These are phyloP conservation scores for Phengaris arion DNA, from an alignment of 2,888 invertebrate species.

Conservation along the genomic window DNA sequence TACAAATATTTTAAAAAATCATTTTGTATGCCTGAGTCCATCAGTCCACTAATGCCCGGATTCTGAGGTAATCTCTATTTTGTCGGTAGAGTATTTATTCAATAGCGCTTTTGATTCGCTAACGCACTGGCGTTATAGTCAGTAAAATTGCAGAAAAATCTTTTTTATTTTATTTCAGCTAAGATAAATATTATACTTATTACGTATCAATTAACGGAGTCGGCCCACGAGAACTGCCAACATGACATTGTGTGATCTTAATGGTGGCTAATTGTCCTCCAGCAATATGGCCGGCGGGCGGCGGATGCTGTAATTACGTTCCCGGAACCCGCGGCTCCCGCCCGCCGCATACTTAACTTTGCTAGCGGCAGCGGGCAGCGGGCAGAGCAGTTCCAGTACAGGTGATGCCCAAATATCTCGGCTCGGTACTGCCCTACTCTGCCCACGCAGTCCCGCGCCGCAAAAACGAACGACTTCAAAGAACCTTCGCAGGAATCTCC, in stretches of 20 bases:
- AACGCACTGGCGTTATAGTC: too few relatives aligned
- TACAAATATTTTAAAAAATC: too few relatives aligned
- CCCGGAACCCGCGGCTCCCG: constrained; percentile 58
- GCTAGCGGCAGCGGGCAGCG: constrained; percentile 36
- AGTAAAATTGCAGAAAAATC: too few relatives aligned
- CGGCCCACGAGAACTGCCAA: neutral
- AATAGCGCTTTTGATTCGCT: too few relatives aligned
- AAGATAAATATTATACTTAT: too few relatives aligned
- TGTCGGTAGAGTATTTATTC: too few relatives aligned
- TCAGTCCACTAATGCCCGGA: too few relatives aligned
- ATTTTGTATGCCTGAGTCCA: too few relatives aligned
- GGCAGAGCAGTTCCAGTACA: constrained; percentile 28
- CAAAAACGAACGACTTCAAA: neutral
- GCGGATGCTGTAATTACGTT: constrained; percentile 74
- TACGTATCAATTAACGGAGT: too few relatives aligned
- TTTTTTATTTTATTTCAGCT: too few relatives aligned
- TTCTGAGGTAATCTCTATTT: too few relatives aligned
- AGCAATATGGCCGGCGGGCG: constrained; percentile 45
- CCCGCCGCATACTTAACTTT: constrained; percentile 43
- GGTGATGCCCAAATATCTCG: neutral
- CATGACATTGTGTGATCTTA: neutral
- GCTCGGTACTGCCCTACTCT: neutral
- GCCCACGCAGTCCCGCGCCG: neutral
- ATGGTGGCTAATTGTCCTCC: constrained; percentile 9
- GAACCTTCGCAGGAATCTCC: constrained; percentile 21